Percentiles rank a stretch among this genome's conserved stretches.
These are phyloP conservation scores for Paraescarpia echinospica DNA, from an alignment of 1,140 invertebrate species.

Conservation along the genomic window DNA sequence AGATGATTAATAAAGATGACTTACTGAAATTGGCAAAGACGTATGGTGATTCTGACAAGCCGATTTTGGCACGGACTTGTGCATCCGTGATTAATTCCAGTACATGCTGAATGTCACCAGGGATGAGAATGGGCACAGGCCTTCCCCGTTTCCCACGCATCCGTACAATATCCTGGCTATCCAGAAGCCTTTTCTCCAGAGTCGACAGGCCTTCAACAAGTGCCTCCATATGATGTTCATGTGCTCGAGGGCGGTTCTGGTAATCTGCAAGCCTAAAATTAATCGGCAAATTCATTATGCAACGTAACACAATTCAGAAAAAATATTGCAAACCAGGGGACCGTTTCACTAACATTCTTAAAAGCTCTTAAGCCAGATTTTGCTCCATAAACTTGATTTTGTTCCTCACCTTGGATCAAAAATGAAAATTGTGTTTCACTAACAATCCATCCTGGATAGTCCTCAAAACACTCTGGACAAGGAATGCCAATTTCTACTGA, in stretches of 20 bases:
- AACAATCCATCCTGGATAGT: too few relatives aligned
- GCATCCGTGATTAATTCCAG: background rate
- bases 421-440: too few relatives aligned
- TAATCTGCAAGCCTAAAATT: conserved; percentile 1
- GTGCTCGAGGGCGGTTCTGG: background rate
- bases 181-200: conserved; percentile 9
- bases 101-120: background rate
- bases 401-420: too few relatives aligned
- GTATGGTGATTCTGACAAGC: background rate
- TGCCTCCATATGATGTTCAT: background rate
- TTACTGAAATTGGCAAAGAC: background rate
- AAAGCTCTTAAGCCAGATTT: too few relatives aligned
- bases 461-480: too few relatives aligned
- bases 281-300: background rate
- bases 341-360: too few relatives aligned
- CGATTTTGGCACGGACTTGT: background rate
- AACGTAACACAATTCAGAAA: background rate
- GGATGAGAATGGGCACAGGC: conserved; percentile 12
- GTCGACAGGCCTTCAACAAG: background rate
- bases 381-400: too few relatives aligned
- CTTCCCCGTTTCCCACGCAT: conserved; percentile 14
- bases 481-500: too few relatives aligned
- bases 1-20: background rate
- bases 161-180: background rate
- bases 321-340: too few relatives aligned